Conservation (phyloP, 2,113 vertebrate genomes). For the Epinephelus lanceolatus region DNA sequence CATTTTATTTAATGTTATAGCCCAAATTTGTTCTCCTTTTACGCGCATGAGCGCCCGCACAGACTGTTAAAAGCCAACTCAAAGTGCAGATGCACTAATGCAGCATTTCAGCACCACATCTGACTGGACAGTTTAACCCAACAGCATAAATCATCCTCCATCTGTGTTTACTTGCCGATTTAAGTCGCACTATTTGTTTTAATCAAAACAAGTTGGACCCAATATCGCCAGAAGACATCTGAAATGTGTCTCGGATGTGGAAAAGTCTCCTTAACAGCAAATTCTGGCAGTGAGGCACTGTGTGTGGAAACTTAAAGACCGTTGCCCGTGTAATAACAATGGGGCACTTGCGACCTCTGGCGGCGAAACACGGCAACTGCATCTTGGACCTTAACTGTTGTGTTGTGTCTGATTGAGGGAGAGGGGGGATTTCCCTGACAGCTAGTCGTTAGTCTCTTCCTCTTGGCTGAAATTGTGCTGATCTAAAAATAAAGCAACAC, state of each 20-base stretch:
- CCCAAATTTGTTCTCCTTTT: neutral
- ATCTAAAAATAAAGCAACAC: neutral
- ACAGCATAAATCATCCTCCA: neutral
- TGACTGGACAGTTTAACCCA: conserved; percentile 60
- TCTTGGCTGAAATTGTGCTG: neutral
- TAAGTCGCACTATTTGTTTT: neutral
- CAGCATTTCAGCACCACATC: conserved; percentile 72
- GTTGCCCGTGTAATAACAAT: neutral
- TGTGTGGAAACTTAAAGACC: neutral
- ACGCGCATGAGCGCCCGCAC: neutral
- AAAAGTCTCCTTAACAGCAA: conserved; percentile 1
- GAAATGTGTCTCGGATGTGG: neutral
- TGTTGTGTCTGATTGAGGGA: neutral
- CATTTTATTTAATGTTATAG: neutral
- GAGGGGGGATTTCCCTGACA: conserved; percentile 9
- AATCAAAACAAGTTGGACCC: neutral
- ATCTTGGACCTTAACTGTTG: neutral
- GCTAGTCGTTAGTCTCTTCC: neutral
- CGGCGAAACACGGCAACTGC: conserved; percentile 12
- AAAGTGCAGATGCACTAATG: neutral
- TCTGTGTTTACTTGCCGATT: neutral
- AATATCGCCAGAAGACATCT: neutral
- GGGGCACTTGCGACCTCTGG: conserved; percentile 44
- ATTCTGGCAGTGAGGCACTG: neutral
- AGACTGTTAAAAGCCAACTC: neutral